Evolutionary conservation across 2,888 invertebrate species (phyloP).

Genomic region (Agrilus mali): DNA sequence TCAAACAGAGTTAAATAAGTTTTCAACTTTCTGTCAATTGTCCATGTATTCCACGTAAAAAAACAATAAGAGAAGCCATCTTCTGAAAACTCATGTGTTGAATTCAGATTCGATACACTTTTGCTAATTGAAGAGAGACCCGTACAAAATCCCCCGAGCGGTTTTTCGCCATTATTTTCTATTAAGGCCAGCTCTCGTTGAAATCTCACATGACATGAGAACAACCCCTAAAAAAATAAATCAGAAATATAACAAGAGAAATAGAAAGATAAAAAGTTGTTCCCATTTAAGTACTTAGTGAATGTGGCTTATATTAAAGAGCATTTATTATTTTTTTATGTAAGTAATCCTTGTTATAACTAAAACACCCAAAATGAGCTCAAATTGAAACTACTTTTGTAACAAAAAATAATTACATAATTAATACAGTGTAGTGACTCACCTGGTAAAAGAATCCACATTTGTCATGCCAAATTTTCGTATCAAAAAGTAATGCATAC

Average conservation of each 20-base stretch:
- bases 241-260: too few relatives aligned
- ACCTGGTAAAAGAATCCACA: constrained; percentile 54
- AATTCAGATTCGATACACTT: constrained; percentile 18
- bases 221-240: constrained; percentile 39
- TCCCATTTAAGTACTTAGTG: too few relatives aligned
- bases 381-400: too few relatives aligned
- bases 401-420: too few relatives aligned
- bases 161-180: constrained; percentile 9
- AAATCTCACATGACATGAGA: constrained; percentile 43
- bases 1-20: constrained; percentile 62
- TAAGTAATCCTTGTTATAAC: too few relatives aligned
- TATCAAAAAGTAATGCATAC: constrained; percentile 65
- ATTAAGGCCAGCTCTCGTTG: constrained; percentile 39
- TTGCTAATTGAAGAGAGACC: constrained; percentile 23
- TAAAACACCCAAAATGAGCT: too few relatives aligned
- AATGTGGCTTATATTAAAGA: too few relatives aligned
- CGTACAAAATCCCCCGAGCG: constrained; percentile 23
- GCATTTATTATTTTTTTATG: too few relatives aligned
- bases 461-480: constrained; percentile 47
- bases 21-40: constrained; percentile 34
- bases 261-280: too few relatives aligned
- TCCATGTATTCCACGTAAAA: constrained; percentile 45
- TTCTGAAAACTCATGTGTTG: constrained; percentile 26
- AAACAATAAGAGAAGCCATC: constrained; percentile 43
- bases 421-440: too few relatives aligned